phyloP scores from a whole-genome alignment of 2,888 invertebrate genomes.

The Helobdella robusta region DNA sequence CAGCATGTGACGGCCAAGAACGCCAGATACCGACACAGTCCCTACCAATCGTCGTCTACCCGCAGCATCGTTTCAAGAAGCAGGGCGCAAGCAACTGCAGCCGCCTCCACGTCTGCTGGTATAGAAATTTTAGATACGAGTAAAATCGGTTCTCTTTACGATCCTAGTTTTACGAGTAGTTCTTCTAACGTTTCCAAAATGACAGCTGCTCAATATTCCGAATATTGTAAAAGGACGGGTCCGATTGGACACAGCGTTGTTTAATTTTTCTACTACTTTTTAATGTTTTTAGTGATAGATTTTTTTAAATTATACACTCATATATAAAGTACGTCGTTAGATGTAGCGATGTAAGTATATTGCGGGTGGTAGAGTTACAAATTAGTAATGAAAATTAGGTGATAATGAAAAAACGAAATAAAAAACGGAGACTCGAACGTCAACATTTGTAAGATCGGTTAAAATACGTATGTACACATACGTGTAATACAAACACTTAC shows the following conservation, averaged over 20 bases:
- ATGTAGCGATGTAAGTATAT: not conserved
- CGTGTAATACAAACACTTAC: not conserved
- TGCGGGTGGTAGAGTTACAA: not conserved
- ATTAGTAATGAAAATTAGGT: too few relatives aligned
- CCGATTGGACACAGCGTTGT: constrained; percentile 15
- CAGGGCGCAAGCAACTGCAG: too few relatives aligned
- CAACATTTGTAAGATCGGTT: not conserved
- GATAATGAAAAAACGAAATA: too few relatives aligned
- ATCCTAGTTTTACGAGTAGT: not conserved
- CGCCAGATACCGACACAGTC: constrained; percentile 12
- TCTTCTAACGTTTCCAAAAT: constrained; percentile 21
- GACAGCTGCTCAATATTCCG: constrained; percentile 26
- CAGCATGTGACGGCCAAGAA: constrained; percentile 20
- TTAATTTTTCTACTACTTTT: constrained; percentile 4
- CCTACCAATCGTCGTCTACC: not conserved
- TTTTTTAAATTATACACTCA: not conserved
- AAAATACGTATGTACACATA: not conserved
- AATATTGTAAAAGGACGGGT: constrained; percentile 16
- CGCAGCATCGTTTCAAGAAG: not conserved
- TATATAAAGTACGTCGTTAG: not conserved
- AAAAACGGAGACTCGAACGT: too few relatives aligned
- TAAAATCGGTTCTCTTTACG: not conserved
- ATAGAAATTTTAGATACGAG: not conserved
- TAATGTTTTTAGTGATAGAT: not conserved
- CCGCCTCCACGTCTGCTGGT: too few relatives aligned